Percentiles rank a stretch among this genome's conserved stretches.
phyloP scores from a whole-genome alignment of 2,797 vertebrate species.

The Pelobates cultripes region DNA sequence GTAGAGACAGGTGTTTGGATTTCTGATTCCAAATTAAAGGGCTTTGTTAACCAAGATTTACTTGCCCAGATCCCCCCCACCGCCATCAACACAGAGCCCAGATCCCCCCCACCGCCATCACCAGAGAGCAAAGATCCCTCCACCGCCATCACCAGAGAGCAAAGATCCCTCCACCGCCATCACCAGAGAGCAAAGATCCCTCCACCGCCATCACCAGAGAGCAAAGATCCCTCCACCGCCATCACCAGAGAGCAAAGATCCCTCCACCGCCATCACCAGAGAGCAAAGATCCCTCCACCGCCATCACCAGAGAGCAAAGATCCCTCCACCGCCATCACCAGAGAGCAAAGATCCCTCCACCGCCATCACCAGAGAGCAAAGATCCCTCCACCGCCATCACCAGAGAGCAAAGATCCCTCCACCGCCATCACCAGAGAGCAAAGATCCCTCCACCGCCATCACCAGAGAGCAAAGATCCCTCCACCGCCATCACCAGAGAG shows the following conservation, averaged over 20 bases:
- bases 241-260: not conserved
- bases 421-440: constrained; percentile 37
- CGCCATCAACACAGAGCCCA: not conserved
- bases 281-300: constrained; percentile 30
- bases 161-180: constrained; percentile 56
- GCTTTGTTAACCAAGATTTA: too few relatives aligned
- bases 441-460: constrained; percentile 34
- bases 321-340: constrained; percentile 57
- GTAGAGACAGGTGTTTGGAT: too few relatives aligned
- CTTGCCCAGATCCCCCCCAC: too few relatives aligned
- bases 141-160: constrained; percentile 30
- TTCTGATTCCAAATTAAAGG: too few relatives aligned
- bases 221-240: constrained; percentile 57
- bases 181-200: constrained; percentile 3
- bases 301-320: constrained; percentile 1
- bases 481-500: constrained; percentile 49
- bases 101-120: not conserved
- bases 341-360: too few relatives aligned
- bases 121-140: not conserved
- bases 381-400: constrained; percentile 27
- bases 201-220: constrained; percentile 31
- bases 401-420: constrained; percentile 55
- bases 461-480: constrained; percentile 39
- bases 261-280: constrained; percentile 32
- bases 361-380: not conserved